A percentile compares a stretch with the other conserved stretches of the same genome.
These are phyloP conservation scores for Mesorhabditis spiculigera DNA, from an alignment of 2,888 invertebrate genomes.

Conservation along the genomic window DNA sequence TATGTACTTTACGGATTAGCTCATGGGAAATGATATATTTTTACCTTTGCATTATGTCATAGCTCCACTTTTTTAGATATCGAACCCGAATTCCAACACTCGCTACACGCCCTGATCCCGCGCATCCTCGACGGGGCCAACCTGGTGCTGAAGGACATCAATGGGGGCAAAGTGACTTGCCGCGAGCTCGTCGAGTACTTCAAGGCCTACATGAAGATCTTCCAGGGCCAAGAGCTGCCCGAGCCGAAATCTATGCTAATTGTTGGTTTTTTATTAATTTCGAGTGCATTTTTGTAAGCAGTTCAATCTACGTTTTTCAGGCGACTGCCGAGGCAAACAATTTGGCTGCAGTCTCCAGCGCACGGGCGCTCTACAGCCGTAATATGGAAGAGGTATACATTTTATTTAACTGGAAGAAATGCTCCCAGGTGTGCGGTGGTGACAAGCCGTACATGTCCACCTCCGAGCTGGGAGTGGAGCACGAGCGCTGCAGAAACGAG, in stretches of 20 bases:
- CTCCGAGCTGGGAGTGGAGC: slow-evolving; percentile 79
- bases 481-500: slow-evolving; percentile 69
- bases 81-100: slow-evolving; percentile 83
- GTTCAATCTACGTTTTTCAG: slow-evolving; percentile 62
- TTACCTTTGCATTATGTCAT: too few species aligned
- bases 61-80: slow-evolving; percentile 71
- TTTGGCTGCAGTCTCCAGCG: slow-evolving; percentile 71
- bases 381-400: background rate
- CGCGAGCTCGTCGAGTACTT: slow-evolving; percentile 94
- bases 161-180: slow-evolving; percentile 86
- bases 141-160: slow-evolving; percentile 89
- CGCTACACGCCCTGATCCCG: slow-evolving; percentile 81
- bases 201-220: slow-evolving; percentile 93
- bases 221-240: slow-evolving; percentile 93
- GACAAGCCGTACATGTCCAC: slow-evolving; percentile 86
- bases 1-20: too few species aligned
- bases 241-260: slow-evolving; percentile 99
- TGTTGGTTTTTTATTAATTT: slow-evolving; percentile 66
- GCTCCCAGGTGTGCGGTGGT: slow-evolving; percentile 76
- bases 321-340: slow-evolving; percentile 99
- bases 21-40: too few species aligned
- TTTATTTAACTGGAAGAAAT: background rate
- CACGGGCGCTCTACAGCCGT: slow-evolving; percentile 78
- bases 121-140: slow-evolving; percentile 83
- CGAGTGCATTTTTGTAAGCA: too few species aligned